A percentile compares a stretch with the other conserved stretches of the same genome.
Conservation (phyloP, 1,140 invertebrate species). For the Orchesella cincta region DNA sequence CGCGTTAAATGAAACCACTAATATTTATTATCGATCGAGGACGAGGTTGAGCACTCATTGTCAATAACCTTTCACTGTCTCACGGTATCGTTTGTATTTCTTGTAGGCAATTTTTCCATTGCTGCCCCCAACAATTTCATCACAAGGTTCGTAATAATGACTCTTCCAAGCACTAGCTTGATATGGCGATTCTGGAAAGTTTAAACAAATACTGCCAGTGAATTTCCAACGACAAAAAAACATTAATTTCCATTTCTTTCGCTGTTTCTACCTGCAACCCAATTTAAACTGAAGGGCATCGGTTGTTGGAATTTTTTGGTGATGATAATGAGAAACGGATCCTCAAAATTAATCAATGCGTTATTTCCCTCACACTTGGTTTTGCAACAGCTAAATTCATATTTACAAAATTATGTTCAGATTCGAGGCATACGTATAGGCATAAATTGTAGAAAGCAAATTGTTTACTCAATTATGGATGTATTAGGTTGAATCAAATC, state of each 20-base stretch:
- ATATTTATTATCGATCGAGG: neutral
- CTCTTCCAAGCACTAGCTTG: no score
- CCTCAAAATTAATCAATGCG: constrained; percentile 1
- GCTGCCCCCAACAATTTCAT: neutral
- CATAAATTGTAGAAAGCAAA: no score
- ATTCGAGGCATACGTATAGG: no score
- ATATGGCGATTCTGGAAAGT: no score
- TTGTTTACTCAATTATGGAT: no score
- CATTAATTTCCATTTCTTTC: neutral
- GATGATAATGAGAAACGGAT: neutral
- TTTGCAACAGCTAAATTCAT: constrained; percentile 16
- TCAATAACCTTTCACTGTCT: constrained; percentile 5
- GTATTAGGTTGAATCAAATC: neutral
- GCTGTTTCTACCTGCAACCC: constrained; percentile 1
- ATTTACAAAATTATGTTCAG: no score
- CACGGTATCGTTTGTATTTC: no score
- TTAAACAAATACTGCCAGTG: no score
- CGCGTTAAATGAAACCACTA: neutral
- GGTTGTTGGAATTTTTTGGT: constrained; percentile 12
- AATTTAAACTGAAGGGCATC: neutral
- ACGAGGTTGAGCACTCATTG: neutral
- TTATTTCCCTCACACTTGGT: neutral
- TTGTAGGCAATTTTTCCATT: constrained; percentile 4
- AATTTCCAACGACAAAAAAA: no score
- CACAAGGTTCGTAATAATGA: no score